A percentile compares a stretch with the other conserved stretches of the same genome.
Conservation (phyloP, 2,113 vertebrate genomes). For the Ranitomeya variabilis region DNA sequence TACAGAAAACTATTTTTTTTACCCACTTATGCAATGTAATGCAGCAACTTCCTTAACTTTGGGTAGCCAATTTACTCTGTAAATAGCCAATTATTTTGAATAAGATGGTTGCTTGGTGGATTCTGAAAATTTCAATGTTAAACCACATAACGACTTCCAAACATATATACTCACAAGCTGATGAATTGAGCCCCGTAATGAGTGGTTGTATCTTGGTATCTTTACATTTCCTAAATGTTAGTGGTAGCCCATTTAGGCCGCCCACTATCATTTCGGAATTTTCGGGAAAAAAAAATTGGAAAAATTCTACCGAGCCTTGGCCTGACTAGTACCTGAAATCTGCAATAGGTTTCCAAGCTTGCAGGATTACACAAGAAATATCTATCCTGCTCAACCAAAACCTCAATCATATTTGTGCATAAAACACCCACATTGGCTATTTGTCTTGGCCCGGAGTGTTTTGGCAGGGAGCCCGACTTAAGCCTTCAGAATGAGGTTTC, state of each 20-base stretch:
- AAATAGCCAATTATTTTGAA: conserved; percentile 27
- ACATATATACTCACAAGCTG: conserved; percentile 29
- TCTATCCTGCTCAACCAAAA: conserved; percentile 68
- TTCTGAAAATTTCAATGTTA: conserved; percentile 35
- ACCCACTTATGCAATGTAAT: neutral
- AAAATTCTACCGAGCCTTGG: neutral
- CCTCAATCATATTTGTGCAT: conserved; percentile 68
- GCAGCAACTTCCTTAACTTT: neutral
- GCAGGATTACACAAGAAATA: conserved; percentile 70
- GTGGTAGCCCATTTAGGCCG: conserved; percentile 37
- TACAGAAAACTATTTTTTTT: neutral
- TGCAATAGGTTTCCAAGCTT: conserved; percentile 61
- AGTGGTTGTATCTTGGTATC: conserved; percentile 43
- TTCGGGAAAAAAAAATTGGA: neutral
- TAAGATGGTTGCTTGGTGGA: neutral
- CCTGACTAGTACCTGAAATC: conserved; percentile 63
- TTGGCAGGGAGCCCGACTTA: conserved; percentile 72
- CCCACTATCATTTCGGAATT: neutral
- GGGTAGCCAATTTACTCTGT: neutral
- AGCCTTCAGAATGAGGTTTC: conserved; percentile 70
- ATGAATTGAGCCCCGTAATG: conserved; percentile 46
- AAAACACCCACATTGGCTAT: conserved; percentile 75
- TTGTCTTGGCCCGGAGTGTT: conserved; percentile 70
- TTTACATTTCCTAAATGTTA: conserved; percentile 36
- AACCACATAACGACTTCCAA: conserved; percentile 52